These are phyloP conservation scores for Calyptommatus sinebrachiatus DNA, from an alignment of 2,113 vertebrate species.

Conservation along the genomic window DNA sequence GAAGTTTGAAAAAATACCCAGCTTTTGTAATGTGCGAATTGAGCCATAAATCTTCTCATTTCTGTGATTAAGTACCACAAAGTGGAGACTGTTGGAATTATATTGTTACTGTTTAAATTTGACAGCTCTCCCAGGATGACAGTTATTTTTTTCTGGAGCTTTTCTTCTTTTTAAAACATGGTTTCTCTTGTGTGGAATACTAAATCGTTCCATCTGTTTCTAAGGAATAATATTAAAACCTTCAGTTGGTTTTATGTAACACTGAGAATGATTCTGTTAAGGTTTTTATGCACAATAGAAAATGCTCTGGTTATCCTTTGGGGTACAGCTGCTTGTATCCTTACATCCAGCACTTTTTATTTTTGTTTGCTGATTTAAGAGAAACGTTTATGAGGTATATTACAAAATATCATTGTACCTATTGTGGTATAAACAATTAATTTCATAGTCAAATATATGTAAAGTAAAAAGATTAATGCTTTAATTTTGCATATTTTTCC, in stretches of 20 bases:
- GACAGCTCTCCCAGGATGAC: neutral
- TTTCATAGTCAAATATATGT: neutral
- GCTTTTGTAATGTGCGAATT: too few relatives aligned
- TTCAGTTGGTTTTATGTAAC: neutral
- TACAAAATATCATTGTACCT: neutral
- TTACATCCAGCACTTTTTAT: neutral
- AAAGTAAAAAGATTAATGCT: neutral
- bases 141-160: neutral
- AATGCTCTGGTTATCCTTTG: too few relatives aligned
- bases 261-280: neutral
- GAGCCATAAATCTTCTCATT: too few relatives aligned
- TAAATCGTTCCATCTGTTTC: neutral
- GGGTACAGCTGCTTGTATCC: too few relatives aligned
- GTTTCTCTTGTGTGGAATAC: neutral
- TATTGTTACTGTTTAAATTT: neutral
- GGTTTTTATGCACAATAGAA: too few relatives aligned
- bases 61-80: too few relatives aligned
- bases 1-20: neutral
- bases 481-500: neutral
- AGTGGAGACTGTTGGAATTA: too few relatives aligned
- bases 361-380: neutral
- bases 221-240: neutral
- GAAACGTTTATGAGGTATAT: neutral
- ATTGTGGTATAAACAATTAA: neutral
- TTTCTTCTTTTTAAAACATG: neutral